Percentiles rank a stretch among this genome's conserved stretches.
Evolutionary conservation across 1,140 invertebrate genomes (phyloP).

Genomic region (Sitobion miscanthi): DNA sequence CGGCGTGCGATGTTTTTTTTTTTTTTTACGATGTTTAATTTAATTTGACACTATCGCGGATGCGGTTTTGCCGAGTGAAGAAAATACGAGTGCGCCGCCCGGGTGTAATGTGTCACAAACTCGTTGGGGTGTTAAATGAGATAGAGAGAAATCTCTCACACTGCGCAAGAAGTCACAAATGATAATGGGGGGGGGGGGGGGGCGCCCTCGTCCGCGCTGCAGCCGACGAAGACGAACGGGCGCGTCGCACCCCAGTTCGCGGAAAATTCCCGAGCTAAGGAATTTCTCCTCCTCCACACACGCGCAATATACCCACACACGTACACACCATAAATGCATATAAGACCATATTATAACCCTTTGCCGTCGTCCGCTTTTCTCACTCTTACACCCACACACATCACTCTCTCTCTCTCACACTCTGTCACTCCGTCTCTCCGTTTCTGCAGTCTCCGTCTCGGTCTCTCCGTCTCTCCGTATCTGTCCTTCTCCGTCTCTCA

Average conservation of each 20-base stretch:
- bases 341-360: not conserved
- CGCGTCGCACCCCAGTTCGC: not conserved
- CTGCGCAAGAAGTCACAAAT: conserved; percentile 38
- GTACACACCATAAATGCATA: not conserved
- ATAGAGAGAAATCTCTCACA: conserved; percentile 42
- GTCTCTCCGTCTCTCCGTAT: too few species aligned
- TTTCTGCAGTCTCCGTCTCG: too few species aligned
- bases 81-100: not conserved
- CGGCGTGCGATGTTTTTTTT: not conserved
- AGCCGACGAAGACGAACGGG: not conserved
- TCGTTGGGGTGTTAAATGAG: conserved; percentile 46
- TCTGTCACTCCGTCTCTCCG: not conserved
- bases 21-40: conserved; percentile 37
- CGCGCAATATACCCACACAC: not conserved
- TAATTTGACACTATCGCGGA: conserved; percentile 45
- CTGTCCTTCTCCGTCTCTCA: not conserved
- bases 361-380: not conserved
- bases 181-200: not conserved
- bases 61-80: conserved; percentile 19
- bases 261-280: conserved; percentile 46
- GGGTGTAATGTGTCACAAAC: conserved; percentile 2
- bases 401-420: not conserved
- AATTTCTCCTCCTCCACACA: conserved; percentile 2
- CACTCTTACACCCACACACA: too few species aligned
- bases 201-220: not conserved